Evolutionary conservation across 2,888 invertebrate genomes (phyloP), one percentile per base, ranked within the genome.

Genomic region (Acronicta alni): DNA sequence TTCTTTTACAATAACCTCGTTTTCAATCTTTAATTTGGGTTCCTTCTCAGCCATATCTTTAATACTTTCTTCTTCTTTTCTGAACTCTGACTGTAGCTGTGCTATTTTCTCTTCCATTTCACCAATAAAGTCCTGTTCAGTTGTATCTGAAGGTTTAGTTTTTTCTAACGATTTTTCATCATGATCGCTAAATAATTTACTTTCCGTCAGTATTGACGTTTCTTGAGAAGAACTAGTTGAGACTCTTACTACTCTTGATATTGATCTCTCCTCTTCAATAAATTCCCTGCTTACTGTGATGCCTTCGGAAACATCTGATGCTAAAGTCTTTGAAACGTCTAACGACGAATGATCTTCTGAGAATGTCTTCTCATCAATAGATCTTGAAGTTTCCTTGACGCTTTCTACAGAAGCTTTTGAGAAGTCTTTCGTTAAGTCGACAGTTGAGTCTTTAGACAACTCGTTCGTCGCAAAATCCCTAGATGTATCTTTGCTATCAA

Each of bases 321-420:
- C 94, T 73, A 94, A 82, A 9, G 94, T 94, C 69, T 93, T 94
- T n/a, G 94, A 93, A 16, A 90, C 85, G 65, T 93, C 94, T 58
- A 93, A 76, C n/a, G 93, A 94, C 1, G 93, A 94, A 77, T 94
- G 93, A 54, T 94, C 94, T 84, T 94, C 94, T 1, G 94, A 94
- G 68, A 90, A 92, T 1, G 94, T 94, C 64, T 94, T 94, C 66
- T 94, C 94, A 66, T 94, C 94, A 17, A 94, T 86, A 0, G 94
- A 94, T 74, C 88, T 90, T 10, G 93, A 94, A 39, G 87, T 88
- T 80, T 94, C 94, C 69, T 89, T 92, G 2, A 94, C 92, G 73
- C 93, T 93, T 72, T 94, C 94, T 53, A 92, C 85, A 1, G 94
- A 94, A n/a, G 88, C 89, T 72, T 93, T 94, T 1, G 94, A 92